Conservation (phyloP, 2,888 invertebrate species). For the Tuta absoluta region DNA sequence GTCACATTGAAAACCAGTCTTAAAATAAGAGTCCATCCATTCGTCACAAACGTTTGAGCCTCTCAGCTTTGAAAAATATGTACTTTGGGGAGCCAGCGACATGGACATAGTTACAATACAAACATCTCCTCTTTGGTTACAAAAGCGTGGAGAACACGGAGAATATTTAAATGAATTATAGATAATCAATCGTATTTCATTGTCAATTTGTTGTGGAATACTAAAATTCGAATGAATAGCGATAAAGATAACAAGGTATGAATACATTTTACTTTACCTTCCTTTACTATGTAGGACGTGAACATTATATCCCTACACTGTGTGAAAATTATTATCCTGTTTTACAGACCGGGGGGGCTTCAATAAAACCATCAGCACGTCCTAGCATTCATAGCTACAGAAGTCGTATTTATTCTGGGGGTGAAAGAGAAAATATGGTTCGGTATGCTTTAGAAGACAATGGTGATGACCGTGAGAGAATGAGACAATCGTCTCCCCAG, state of each 20-base stretch:
- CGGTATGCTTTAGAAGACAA: neutral
- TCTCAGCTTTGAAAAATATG: no score
- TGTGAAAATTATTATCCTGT: neutral
- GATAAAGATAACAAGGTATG: neutral
- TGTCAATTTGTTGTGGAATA: neutral
- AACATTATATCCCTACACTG: neutral
- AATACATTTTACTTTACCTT: neutral
- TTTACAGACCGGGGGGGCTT: conserved; percentile 51
- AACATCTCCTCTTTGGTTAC: no score
- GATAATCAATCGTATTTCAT: no score
- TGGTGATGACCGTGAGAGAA: neutral
- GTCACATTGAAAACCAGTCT: no score
- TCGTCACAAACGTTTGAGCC: no score
- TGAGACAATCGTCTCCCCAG: neutral
- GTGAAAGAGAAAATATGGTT: neutral
- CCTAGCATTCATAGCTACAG: conserved; percentile 51
- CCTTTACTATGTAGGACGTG: neutral
- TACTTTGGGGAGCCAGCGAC: no score
- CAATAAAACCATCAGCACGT: conserved; percentile 55
- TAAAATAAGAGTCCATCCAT: no score
- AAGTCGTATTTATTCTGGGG: neutral
- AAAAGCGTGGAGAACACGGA: no score
- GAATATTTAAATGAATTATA: no score
- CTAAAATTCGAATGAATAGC: conserved; percentile 1
- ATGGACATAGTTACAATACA: no score